phyloP scores from a whole-genome alignment of 2,888 invertebrate genomes.

The Resseliella maxima region DNA sequence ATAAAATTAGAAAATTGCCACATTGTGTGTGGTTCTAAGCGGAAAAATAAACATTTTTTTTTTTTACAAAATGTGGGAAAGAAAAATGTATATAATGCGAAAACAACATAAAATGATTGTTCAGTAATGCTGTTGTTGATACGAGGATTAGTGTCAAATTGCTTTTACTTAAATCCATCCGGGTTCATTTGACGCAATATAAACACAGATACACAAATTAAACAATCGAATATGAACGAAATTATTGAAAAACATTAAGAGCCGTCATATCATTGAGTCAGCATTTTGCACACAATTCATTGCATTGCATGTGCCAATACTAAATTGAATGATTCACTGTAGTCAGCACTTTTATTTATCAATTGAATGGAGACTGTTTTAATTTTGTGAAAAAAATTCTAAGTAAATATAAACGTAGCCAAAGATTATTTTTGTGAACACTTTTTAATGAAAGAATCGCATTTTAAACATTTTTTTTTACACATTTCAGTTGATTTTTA shows the following conservation, averaged over 20 bases:
- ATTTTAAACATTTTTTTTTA: too few species aligned
- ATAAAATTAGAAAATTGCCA: conserved; percentile 14
- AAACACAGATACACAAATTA: too few species aligned
- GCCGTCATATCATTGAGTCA: background rate
- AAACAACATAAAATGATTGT: conserved; percentile 22
- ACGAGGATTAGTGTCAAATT: conserved; percentile 55
- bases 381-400: background rate
- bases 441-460: too few species aligned
- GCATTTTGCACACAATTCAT: background rate
- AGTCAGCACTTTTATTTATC: background rate
- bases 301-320: too few species aligned
- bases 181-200: background rate
- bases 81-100: background rate
- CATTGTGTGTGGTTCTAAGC: background rate
- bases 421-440: too few species aligned
- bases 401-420: too few species aligned
- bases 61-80: background rate
- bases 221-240: too few species aligned
- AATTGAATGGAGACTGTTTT: background rate
- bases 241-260: background rate
- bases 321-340: too few species aligned
- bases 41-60: background rate
- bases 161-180: conserved; percentile 48
- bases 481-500: too few species aligned
- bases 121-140: conserved; percentile 36